Evolutionary conservation across 2,888 invertebrate species (phyloP), one percentile per base, ranked within the genome.

Genomic region (Brenthis daphne): DNA sequence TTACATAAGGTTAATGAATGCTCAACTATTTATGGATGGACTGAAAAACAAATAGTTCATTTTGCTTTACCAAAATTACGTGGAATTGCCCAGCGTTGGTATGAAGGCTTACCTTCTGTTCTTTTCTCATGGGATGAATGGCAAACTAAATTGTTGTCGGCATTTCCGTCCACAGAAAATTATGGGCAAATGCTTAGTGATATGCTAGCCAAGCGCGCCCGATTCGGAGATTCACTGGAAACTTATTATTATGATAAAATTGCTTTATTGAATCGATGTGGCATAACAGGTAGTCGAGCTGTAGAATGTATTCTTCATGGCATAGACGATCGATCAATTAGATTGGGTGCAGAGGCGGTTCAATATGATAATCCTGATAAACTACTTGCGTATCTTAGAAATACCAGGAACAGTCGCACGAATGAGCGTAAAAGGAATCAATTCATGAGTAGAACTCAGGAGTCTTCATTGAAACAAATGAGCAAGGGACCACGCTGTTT

Each of bases 161-260:
- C 77, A 2, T 80, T 80, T 64, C 78, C 79, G 2, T 66, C 24
- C 16, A 76, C 76, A 12, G 73, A 76, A 43, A 78, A 78, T 69
- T 78, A 77, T 66, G 77, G 76, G 8, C 75, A 75, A 14, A 33
- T 73, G 29, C 56, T 79, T 37, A 74, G 73, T 14, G 75, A 76
- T 11, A 77, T 79, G 78, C 33, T 77, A n/a, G 72, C 51, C n/a
- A 67, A 73, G 1, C 72, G 66, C 67, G 75, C 66, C 48, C 65
- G 67, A 24, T 65, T 64, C 51, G 65, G 57, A 48, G 74, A 74
- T 14, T 68, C 72, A 0, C 60, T 74, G 2, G 70, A 71, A 24
- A 67, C 64, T 5, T 75, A 74, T 33, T 75, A 51, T 64, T 72
- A 74, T 50, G 75, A 74, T 53, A 75, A 75, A 61, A 14, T 75